Percentiles rank a stretch among this genome's conserved stretches.
These are phyloP conservation scores for Fragum fragum DNA, from an alignment of 2,888 invertebrate genomes.

Conservation along the genomic window DNA sequence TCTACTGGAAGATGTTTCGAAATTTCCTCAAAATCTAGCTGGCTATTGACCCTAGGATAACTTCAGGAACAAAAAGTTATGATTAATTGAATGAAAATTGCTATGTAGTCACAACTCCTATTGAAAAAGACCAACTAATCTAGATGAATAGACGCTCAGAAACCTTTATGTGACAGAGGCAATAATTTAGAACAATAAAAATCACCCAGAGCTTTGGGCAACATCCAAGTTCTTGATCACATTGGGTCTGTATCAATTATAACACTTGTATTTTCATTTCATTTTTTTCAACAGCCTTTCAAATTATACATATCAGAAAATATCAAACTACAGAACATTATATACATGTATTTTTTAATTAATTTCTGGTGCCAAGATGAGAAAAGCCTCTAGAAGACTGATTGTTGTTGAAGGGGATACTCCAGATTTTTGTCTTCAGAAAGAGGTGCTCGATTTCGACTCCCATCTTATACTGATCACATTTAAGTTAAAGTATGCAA, in stretches of 20 bases:
- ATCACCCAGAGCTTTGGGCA: not conserved
- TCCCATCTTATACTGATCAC: too few species aligned
- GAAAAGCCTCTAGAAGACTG: too few species aligned
- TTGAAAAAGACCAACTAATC: slow-evolving; percentile 1
- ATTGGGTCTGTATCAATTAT: not conserved
- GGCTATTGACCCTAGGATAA: not conserved
- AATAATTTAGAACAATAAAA: slow-evolving; percentile 6
- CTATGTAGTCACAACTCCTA: slow-evolving; percentile 6
- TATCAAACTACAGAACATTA: too few species aligned
- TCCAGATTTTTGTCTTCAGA: too few species aligned
- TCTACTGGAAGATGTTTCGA: too few species aligned
- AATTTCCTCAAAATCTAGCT: not conserved
- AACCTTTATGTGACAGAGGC: not conserved
- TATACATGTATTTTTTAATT: too few species aligned
- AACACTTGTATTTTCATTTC: not conserved
- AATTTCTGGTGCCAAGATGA: too few species aligned
- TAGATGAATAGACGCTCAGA: not conserved
- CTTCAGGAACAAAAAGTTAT: not conserved
- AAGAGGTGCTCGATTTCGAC: too few species aligned
- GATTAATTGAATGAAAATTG: slow-evolving; percentile 1
- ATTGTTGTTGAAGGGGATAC: too few species aligned
- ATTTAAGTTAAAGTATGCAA: too few species aligned
- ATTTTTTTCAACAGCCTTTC: not conserved
- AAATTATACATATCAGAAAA: too few species aligned
- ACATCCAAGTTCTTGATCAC: not conserved